phyloP scores from a whole-genome alignment of 2,797 vertebrate species.

The Manis pentadactyla region DNA sequence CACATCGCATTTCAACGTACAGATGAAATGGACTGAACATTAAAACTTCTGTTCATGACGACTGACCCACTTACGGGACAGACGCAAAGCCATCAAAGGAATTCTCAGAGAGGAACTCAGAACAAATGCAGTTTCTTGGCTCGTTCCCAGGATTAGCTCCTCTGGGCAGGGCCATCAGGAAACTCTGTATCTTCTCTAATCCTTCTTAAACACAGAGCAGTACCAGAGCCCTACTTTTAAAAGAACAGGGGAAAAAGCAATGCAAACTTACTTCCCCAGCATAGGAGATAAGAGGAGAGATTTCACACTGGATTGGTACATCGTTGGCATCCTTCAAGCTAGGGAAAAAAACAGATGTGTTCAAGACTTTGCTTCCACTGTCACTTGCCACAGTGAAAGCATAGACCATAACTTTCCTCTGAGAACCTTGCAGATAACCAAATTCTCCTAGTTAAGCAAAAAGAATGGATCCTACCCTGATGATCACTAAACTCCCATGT shows the following conservation, averaged over 20 bases:
- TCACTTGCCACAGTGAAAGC: not conserved
- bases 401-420: not conserved
- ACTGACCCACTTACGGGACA: not conserved
- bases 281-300: constrained; percentile 96
- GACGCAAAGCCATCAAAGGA: not conserved
- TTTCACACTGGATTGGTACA: constrained; percentile 97
- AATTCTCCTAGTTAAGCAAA: not conserved
- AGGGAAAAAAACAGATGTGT: constrained; percentile 38
- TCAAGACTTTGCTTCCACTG: not conserved
- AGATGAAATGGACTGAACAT: not conserved
- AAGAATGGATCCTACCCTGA: not conserved
- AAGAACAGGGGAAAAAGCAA: not conserved
- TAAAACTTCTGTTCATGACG: not conserved
- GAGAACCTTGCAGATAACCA: constrained; percentile 22
- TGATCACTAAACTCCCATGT: not conserved
- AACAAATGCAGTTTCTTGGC: not conserved
- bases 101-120: not conserved
- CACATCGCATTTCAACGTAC: not conserved
- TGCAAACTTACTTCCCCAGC: constrained; percentile 94
- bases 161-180: not conserved
- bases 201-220: not conserved
- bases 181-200: not conserved
- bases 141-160: not conserved
- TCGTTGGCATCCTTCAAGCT: constrained; percentile 97
- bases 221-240: not conserved